A percentile compares a stretch with the other conserved stretches of the same genome.
phyloP scores from a whole-genome alignment of 2,888 invertebrate species.

The Drosophila lacicola region DNA sequence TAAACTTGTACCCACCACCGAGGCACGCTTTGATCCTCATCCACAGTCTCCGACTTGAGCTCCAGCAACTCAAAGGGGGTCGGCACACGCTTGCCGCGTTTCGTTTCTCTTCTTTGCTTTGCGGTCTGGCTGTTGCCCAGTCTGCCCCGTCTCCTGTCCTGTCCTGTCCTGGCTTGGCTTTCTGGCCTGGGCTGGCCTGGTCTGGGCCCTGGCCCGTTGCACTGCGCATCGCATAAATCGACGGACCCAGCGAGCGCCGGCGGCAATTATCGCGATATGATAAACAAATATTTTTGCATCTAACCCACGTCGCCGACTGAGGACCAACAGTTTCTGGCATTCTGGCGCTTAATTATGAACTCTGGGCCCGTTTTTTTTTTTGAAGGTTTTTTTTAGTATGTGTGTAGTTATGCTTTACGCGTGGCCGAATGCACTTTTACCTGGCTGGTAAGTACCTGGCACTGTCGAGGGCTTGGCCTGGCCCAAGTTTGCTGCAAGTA shows the following conservation, averaged over 20 bases:
- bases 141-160: conserved; percentile 1
- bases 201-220: conserved; percentile 20
- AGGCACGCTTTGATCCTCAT: conserved; percentile 77
- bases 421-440: conserved; percentile 70
- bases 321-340: conserved; percentile 64
- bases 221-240: conserved; percentile 49
- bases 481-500: conserved; percentile 63
- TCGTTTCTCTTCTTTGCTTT: conserved; percentile 41
- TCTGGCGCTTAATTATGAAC: conserved; percentile 80
- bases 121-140: conserved; percentile 22
- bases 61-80: conserved; percentile 60
- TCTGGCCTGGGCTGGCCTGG: conserved; percentile 24
- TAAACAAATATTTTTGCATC: conserved; percentile 81
- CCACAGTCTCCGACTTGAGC: conserved; percentile 43
- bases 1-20: conserved; percentile 72
- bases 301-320: conserved; percentile 59
- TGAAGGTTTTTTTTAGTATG: conserved; percentile 27
- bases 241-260: conserved; percentile 63
- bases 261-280: conserved; percentile 80
- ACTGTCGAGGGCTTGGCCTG: conserved; percentile 59
- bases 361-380: conserved; percentile 38
- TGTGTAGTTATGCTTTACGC: conserved; percentile 58
- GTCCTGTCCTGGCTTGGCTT: conserved; percentile 23
- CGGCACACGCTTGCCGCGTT: conserved; percentile 70
- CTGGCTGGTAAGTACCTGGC: conserved; percentile 42